Evolutionary conservation across 2,113 vertebrate genomes (phyloP), one percentile per base, ranked within the genome.

Genomic region (Urocynchramus pylzowi): DNA sequence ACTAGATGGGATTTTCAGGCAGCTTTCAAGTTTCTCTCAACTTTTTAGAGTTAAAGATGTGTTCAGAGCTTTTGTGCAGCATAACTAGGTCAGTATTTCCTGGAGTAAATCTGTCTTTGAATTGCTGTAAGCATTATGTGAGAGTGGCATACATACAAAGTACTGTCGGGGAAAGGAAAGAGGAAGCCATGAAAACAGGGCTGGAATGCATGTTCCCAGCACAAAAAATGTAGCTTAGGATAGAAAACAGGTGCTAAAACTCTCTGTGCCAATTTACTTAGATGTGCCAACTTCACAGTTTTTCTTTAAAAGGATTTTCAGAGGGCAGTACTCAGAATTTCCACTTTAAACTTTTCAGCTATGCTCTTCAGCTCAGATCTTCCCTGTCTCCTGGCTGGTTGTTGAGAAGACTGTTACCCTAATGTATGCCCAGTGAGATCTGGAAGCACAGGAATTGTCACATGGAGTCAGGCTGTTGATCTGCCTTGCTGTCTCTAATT

Each of bases 371-470:
- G 49, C 42, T 73, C 57, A 49, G 39, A 11, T 26, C 15, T 23
- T 60, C 61, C 17, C 17, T 37, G 0, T 53, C 12, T 83, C 18
- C 2, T 4, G 22, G 27, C 18, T 1, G 1, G n/a, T 47, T 50
- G 13, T 37, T 61, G 49, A 45, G 49, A 64, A 49, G 31, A 10
- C 11, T 49, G 2, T 69, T 87, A 27, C 6, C 53, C 41, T 78
- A 6, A 30, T 13, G 10, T 49, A 17, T 13, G 18, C 45, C 42
- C 16, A n/a, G 14, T 45, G 37, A 70, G 30, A 69, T 27, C 39
- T 84, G 47, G 59, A 57, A 70, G 57, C 49, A 27, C 19, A 45
- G 42, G 30, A 84, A 15, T 26, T 84, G 16, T 54, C 35, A 16
- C 54, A 4, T 39, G 26, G 45, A 85, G 49, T 73, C 31, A 80